These are phyloP conservation scores for Hydropotes inermis DNA, from an alignment of 2,113 vertebrate genomes.

Conservation along the genomic window DNA sequence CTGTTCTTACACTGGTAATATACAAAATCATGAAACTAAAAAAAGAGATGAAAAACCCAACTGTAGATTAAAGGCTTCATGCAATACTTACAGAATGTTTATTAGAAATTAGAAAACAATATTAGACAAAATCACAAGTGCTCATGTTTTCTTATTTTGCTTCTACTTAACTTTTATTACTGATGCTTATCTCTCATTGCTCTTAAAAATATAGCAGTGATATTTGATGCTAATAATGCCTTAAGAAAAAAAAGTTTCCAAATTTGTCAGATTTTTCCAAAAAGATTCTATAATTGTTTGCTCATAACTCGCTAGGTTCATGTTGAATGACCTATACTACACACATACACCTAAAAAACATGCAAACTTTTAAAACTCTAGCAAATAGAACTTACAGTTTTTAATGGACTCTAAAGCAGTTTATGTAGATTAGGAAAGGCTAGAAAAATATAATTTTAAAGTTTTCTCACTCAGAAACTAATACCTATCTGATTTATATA, in stretches of 20 bases:
- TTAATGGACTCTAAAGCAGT: not conserved
- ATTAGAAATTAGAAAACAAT: slow-evolving; percentile 27
- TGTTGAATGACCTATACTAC: not conserved
- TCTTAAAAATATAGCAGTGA: not conserved
- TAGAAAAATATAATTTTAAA: slow-evolving; percentile 45
- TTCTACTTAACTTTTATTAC: not conserved
- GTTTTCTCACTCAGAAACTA: slow-evolving; percentile 52
- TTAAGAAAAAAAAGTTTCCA: not conserved
- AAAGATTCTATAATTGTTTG: not conserved
- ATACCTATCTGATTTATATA: not conserved
- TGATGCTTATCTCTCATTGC: not conserved
- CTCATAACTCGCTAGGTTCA: not conserved
- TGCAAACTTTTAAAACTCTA: not conserved
- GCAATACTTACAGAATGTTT: slow-evolving; percentile 36
- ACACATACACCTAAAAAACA: not conserved
- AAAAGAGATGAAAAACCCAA: not conserved
- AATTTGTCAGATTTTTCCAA: slow-evolving; percentile 14
- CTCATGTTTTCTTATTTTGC: slow-evolving; percentile 5
- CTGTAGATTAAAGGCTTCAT: not conserved
- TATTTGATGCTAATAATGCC: slow-evolving; percentile 37
- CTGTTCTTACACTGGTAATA: not conserved
- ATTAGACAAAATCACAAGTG: slow-evolving; percentile 1
- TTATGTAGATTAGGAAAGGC: not conserved
- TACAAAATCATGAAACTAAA: not conserved
- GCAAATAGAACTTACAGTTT: slow-evolving; percentile 29